Evolutionary conservation across 2,113 vertebrate species (phyloP), one percentile per base, ranked within the genome.

Genomic region (Corythornis madagascariensis): DNA sequence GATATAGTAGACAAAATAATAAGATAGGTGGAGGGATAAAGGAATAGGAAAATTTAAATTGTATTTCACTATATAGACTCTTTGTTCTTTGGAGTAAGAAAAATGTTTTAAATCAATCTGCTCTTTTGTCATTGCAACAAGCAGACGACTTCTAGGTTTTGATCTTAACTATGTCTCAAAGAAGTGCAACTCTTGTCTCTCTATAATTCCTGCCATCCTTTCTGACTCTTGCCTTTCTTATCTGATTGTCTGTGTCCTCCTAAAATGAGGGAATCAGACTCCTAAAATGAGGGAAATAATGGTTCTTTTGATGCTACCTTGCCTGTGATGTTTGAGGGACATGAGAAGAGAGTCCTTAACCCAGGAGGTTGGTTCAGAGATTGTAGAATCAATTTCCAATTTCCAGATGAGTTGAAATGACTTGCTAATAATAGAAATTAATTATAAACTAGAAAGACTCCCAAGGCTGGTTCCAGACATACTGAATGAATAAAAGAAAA

Each of bases 351-450:
- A 90, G 29, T 88, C 74, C 53, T 75, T 86, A 94, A 25, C 20
- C 43, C 48, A 56, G 26, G 88, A 93, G 57, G 83, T 83, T 71
- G 40, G 52, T 94, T 88, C 69, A 75, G 57, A 59, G 42, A 81
- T 6, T 43, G 18, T 77, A 83, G 57, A 93, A 89, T 76, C 59
- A 89, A 93, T 89, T 75, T 89, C 75, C 50, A 28, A 53, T 88
- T 93, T 89, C 33, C 43, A 92, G 78, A 79, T 19, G 77, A 73
- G 47, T 25, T 85, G 67, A 92, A 93, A 92, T 92, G 10, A 79
- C 82, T 93, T 92, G 21, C 78, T 95, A 96, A 92, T 88, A 95
- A 92, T 91, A 94, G 91, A 92, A 94, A 95, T 91, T 88, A 95
- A 92, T 96, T 94, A 94, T 73, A 87, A 96, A 94, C 85, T 84